These are phyloP conservation scores for Melolontha melolontha DNA, from an alignment of 2,888 invertebrate genomes.

Conservation along the genomic window DNA sequence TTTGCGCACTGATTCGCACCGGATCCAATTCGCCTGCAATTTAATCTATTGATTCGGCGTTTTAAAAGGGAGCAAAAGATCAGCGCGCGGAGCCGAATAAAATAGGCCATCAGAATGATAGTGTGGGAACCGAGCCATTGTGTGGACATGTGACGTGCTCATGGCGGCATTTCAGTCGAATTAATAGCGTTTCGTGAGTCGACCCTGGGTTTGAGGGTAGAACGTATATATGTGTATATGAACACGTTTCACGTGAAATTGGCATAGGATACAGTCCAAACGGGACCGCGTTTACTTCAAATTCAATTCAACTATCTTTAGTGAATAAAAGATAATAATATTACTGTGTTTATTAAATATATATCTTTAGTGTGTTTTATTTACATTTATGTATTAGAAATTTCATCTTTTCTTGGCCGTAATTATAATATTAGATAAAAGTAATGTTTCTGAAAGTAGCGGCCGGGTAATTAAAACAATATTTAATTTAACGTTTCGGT, in stretches of 20 bases:
- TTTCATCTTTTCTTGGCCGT: too few species aligned
- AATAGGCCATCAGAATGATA: conserved; percentile 62
- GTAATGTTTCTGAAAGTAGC: too few species aligned
- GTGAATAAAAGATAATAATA: too few species aligned
- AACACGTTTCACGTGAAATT: not conserved
- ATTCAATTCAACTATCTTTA: too few species aligned
- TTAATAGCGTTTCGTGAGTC: conserved; percentile 54
- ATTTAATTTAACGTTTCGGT: too few species aligned
- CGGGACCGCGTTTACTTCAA: too few species aligned
- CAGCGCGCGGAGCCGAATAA: conserved; percentile 61
- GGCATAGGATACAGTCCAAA: too few species aligned
- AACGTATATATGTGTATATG: not conserved
- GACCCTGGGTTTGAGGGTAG: conserved; percentile 6
- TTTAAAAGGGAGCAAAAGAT: conserved; percentile 65
- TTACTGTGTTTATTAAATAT: too few species aligned
- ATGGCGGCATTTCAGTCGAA: conserved; percentile 55
- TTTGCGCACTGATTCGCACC: conserved; percentile 58
- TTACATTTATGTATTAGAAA: too few species aligned
- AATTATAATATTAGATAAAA: too few species aligned
- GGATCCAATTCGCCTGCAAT: conserved; percentile 60
- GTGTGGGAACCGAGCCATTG: conserved; percentile 63
- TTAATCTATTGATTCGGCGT: conserved; percentile 64
- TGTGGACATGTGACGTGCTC: conserved; percentile 62
- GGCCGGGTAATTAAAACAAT: too few species aligned
- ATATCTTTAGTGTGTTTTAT: too few species aligned